phyloP scores from a whole-genome alignment of 1,140 invertebrate genomes.

The Drosophila kepulauana region DNA sequence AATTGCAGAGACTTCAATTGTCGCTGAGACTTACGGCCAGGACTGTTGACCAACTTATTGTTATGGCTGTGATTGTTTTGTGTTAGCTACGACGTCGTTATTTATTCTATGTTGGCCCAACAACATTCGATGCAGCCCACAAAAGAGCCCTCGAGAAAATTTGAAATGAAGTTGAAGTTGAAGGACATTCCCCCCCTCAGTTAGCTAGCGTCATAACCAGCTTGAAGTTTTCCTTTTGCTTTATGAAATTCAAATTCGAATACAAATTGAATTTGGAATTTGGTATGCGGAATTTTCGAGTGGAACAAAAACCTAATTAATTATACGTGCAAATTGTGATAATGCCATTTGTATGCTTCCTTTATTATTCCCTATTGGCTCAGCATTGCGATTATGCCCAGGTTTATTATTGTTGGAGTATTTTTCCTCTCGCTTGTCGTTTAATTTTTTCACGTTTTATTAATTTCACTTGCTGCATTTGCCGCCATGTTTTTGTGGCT shows the following conservation, averaged over 20 bases:
- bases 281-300: slow-evolving; percentile 42
- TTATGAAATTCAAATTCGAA: slow-evolving; percentile 77
- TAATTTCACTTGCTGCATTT: slow-evolving; percentile 34
- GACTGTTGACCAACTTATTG: slow-evolving; percentile 19
- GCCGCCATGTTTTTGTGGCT: slow-evolving; percentile 23
- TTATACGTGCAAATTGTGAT: slow-evolving; percentile 79
- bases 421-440: background rate
- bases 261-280: slow-evolving; percentile 53
- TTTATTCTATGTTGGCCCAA: slow-evolving; percentile 41
- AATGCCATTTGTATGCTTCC: slow-evolving; percentile 55
- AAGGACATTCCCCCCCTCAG: slow-evolving; percentile 52
- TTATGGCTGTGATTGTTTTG: slow-evolving; percentile 12
- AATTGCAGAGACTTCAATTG: slow-evolving; percentile 22
- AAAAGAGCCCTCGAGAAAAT: background rate
- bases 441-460: slow-evolving; percentile 35
- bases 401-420: slow-evolving; percentile 26
- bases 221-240: slow-evolving; percentile 48
- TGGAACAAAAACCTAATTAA: slow-evolving; percentile 71
- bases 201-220: slow-evolving; percentile 10
- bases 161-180: slow-evolving; percentile 63
- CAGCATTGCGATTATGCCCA: background rate
- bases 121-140: slow-evolving; percentile 25
- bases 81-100: slow-evolving; percentile 38
- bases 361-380: slow-evolving; percentile 28
- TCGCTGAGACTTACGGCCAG: background rate